Conservation (phyloP, 2,797 vertebrate species). For the Catostomus latipinnis region DNA sequence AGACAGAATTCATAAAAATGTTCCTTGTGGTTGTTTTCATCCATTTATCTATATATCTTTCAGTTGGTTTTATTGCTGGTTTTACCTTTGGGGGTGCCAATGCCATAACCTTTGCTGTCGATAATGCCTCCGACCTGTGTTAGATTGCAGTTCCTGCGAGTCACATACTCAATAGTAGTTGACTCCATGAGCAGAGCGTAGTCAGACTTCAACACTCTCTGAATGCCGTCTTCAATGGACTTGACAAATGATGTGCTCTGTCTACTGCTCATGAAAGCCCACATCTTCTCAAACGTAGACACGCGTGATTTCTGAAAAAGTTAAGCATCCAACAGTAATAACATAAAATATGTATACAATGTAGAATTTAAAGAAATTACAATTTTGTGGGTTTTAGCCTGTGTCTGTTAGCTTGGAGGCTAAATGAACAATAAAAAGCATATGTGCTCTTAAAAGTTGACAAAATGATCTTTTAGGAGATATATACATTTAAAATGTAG, state of each 20-base stretch:
- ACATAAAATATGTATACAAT: no score
- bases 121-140: conserved; percentile 96
- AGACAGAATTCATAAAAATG: no score
- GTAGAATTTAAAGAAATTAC: no score
- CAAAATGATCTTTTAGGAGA: no score
- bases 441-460: no score
- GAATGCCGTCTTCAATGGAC: conserved; percentile 96
- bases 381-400: no score
- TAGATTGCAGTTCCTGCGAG: conserved; percentile 95
- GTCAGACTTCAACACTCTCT: conserved; percentile 91
- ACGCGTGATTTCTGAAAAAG: conserved; percentile 93
- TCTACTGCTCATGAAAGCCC: conserved; percentile 99
- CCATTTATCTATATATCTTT: no score
- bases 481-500: no score
- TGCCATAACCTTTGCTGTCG: conserved; percentile 97
- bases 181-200: conserved; percentile 98
- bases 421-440: no score
- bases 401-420: no score
- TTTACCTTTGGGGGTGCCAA: conserved; percentile 95
- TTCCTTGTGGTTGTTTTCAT: no score
- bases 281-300: conserved; percentile 99
- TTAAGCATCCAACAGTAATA: conserved; percentile 11
- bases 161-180: conserved; percentile 95
- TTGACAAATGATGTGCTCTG: conserved; percentile 93
- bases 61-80: neutral